Percentiles rank a stretch among this genome's conserved stretches.
phyloP scores from a whole-genome alignment of 2,113 vertebrate species.

The Cyrtonyx montezumae region DNA sequence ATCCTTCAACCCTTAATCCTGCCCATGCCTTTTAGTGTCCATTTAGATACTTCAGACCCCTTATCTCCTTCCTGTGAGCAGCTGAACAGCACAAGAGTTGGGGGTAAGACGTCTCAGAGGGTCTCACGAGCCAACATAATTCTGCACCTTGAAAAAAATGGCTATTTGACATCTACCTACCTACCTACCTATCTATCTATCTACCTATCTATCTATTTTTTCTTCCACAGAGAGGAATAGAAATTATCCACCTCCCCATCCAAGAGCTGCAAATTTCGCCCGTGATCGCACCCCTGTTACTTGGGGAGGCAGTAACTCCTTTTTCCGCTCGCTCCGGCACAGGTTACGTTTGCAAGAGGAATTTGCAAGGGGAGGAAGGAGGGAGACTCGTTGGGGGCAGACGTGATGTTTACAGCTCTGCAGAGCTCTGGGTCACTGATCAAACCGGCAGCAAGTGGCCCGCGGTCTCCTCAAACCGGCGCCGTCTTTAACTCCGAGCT shows the following conservation, averaged over 20 bases:
- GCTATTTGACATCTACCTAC: too few species aligned
- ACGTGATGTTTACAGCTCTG: constrained; percentile 50
- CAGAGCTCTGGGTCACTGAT: constrained; percentile 59
- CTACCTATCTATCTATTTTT: not conserved
- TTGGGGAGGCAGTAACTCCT: not conserved
- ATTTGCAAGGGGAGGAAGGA: not conserved
- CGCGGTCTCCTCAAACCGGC: not conserved
- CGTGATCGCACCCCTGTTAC: not conserved
- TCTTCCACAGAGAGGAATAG: not conserved
- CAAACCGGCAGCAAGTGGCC: constrained; percentile 48
- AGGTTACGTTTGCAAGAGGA: constrained; percentile 1
- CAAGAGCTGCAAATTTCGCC: not conserved
- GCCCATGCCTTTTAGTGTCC: not conserved
- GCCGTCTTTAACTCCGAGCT: not conserved
- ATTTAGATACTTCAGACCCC: constrained; percentile 36
- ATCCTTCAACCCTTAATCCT: constrained; percentile 46
- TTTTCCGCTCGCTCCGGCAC: not conserved
- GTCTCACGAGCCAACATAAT: not conserved
- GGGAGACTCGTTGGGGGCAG: not conserved
- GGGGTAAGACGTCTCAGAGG: not conserved
- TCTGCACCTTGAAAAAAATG: not conserved
- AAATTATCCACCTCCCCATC: not conserved
- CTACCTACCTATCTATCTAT: too few species aligned
- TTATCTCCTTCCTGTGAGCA: not conserved
- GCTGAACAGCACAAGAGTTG: not conserved